Base-by-base conservation (phyloP, 2,888 invertebrate genomes). In the Oeneis ivallda region DNA sequence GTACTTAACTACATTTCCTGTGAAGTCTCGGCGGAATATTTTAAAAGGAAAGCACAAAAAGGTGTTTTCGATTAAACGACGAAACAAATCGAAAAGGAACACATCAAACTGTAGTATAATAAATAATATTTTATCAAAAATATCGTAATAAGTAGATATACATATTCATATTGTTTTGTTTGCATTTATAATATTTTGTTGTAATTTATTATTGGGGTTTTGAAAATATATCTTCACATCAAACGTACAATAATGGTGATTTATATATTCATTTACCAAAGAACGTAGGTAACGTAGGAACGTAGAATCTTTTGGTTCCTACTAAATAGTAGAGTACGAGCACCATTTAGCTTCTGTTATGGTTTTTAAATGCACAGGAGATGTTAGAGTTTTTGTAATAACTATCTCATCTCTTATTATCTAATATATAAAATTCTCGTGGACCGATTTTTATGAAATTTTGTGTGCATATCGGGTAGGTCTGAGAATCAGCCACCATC, bases 1-100 rank as follows among this genome's bases (percentile, higher is more conserved):
- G n/a, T 52, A 63, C 34, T 54, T 57, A 37, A 67, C 68, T 47
- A 64, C 62, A 19, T 43, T 54, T 32, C 50, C 62, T 17, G 72
- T 79, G 0, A 83, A 81, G 69, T 78, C 84, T 45, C 78, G 78
- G 1, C 76, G 74, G 66, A 81, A 75, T 68, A 79, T 78, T 69
- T 69, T 79, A 10, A 85, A 79, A 72, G 71, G 76, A 17, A 88
- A 83, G 75, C 81, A 78, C 66, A 84, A 78, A 71, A 87, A 82
- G 66, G 77, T 80, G 62, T 82, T 84, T 72, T 71, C 76, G 61
- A 71, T 79, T 17, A 82, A 80, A 68, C 80, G 81, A 66, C 80
- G 77, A 63, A 76, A 72, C 69, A 83, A 78, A 70, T 75, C 78
- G 49, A 77, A 67, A 71, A 66, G 68, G 0, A 77, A 67, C 65